Base-by-base conservation (phyloP, 1,140 invertebrate species). In the Drosophila seguyi region DNA sequence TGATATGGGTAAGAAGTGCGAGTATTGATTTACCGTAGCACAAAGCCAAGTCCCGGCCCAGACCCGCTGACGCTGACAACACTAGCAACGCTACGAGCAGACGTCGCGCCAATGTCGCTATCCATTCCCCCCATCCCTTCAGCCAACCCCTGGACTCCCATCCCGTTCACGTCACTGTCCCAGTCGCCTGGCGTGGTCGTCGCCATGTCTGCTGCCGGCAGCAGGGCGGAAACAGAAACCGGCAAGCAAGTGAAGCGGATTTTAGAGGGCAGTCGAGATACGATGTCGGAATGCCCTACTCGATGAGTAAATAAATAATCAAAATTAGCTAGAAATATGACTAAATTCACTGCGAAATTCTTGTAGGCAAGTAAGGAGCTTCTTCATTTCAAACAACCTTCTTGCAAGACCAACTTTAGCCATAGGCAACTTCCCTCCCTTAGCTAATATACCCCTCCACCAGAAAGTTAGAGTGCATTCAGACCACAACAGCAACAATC, bases 21-120 rank as follows among this genome's bases (percentile, higher is more conserved):
- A 55, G 52, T 87, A 87, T 87, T 87, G 84, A 88, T 88, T 84
- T 63, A 81, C 87, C 74, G 76, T 65, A 50, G 58, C 66, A 59
- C 71, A 56, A 76, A 77, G 53, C 34, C 53, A 52, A 48, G 47
- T 66, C 50, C 55, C 11, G 34, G 72, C 65, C 80, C 60, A 87
- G 83, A 87, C 83, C 75, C 58, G 53, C 48, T 73, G 84, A 65
- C 84, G 79, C 69, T 79, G 31, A 58, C 63, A 67, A 65, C 84
- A 75, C 69, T 79, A 38, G 42, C 63, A 67, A 57, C 25, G 42
- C 66, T 66, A 45, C 67, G 31, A 57, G 60, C 62, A 87, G 80
- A 73, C 85, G 84, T 42, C 60, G 73, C 72, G 77, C 68, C 80
- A 72, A 63, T 82, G 50, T 45, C 72, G 62, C 55, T 41, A 60